Conservation (phyloP, 2,888 invertebrate genomes). For the Boloria selene region DNA sequence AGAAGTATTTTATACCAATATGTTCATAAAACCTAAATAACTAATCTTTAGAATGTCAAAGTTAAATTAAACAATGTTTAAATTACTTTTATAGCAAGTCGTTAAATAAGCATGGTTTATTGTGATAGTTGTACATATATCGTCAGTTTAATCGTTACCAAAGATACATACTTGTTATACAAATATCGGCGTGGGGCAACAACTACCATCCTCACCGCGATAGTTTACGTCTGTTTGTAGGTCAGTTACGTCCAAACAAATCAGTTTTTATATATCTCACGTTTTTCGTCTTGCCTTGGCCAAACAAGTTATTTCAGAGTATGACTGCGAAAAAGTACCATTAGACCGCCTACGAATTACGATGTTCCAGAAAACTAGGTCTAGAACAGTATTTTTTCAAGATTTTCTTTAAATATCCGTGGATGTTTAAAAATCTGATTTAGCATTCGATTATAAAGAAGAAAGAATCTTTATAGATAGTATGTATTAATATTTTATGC, state of each 20-base stretch:
- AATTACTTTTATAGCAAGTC: neutral
- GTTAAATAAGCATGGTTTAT: neutral
- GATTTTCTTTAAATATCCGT: too few relatives aligned
- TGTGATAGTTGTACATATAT: neutral
- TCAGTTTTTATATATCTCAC: slow-evolving; percentile 12
- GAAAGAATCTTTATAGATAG: too few relatives aligned
- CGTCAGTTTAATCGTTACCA: slow-evolving; percentile 29
- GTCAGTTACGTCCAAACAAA: slow-evolving; percentile 44
- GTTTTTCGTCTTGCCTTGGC: slow-evolving; percentile 17
- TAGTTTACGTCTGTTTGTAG: slow-evolving; percentile 40
- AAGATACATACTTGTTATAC: slow-evolving; percentile 30
- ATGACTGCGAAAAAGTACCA: slow-evolving; percentile 7
- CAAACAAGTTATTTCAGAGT: slow-evolving; percentile 20
- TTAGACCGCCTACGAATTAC: slow-evolving; percentile 8
- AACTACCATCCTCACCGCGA: slow-evolving; percentile 8
- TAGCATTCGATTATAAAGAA: too few relatives aligned
- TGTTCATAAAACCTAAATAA: too few relatives aligned
- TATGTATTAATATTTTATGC: too few relatives aligned
- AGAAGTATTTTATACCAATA: too few relatives aligned
- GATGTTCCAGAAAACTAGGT: neutral
- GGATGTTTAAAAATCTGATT: too few relatives aligned
- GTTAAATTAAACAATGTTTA: too few relatives aligned
- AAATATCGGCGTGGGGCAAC: slow-evolving; percentile 23
- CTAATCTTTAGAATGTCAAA: too few relatives aligned
- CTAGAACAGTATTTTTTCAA: too few relatives aligned